phyloP scores from a whole-genome alignment of 30 jellyfish, hydroid and myxozoan species.

The Chrysaora quinquecirrha region DNA sequence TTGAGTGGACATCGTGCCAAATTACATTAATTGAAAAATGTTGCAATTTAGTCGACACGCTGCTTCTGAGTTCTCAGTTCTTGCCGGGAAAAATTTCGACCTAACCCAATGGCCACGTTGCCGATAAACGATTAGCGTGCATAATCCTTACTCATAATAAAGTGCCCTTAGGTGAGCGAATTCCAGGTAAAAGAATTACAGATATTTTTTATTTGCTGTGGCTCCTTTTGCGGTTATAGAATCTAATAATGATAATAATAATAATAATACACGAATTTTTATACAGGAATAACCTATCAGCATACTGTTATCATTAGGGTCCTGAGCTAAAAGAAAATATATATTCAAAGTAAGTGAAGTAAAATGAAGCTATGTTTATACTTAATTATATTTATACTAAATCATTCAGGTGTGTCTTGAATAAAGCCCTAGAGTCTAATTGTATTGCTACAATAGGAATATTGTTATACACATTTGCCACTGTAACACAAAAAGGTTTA shows the following conservation, averaged over 20 bases:
- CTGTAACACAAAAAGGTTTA: conserved; percentile 43
- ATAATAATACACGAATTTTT: conserved; percentile 29
- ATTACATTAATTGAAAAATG: no score
- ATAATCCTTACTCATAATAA: no score
- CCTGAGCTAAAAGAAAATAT: conserved; percentile 15
- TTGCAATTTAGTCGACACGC: no score
- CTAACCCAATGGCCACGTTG: no score
- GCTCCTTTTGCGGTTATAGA: no score
- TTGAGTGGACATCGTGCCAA: no score
- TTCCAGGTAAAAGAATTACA: no score
- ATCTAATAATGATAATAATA: conserved; percentile 9
- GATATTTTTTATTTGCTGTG: no score
- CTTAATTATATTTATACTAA: neutral
- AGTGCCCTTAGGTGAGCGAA: no score
- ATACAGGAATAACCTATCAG: conserved; percentile 54
- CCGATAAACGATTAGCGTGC: no score
- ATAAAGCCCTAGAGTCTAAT: conserved; percentile 47
- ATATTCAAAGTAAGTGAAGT: conserved; percentile 18
- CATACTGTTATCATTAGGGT: conserved; percentile 44
- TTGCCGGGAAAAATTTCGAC: no score
- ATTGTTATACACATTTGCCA: conserved; percentile 28
- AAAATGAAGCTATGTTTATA: conserved; percentile 11
- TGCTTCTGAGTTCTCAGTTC: no score
- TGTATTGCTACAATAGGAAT: conserved; percentile 47
- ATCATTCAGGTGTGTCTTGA: conserved; percentile 15